Base-by-base conservation (phyloP, 2,888 invertebrate genomes). In the Hyppa rectilinea region DNA sequence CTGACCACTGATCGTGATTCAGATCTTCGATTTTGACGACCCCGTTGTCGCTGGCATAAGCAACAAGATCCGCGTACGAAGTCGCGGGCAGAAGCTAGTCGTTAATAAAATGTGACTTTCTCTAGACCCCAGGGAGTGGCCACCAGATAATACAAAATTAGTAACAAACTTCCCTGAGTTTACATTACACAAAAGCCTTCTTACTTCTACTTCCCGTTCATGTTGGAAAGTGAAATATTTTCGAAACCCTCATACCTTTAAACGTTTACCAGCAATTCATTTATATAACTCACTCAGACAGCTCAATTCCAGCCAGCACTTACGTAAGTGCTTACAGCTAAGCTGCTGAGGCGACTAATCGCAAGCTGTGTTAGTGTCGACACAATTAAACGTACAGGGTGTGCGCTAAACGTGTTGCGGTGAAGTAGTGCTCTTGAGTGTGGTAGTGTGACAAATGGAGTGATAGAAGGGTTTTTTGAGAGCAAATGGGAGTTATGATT, bases 301-400 rank as follows among this genome's bases (percentile, higher is more conserved):
- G 53, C 58, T 70, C 53, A 62, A 38, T 59, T 58, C 61, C n/a
- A 23, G 26, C 49, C 52, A 55, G n/a, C 29, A 17, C 38, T 63
- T 60, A 36, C n/a, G 52, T 50, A 59, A 77, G 60, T 52, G 55
- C 78, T 67, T 49, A 59, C 61, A 53, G 38, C 58, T 68, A 38
- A 76, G 77, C 81, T 68, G 59, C 52, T 63, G 50, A 23, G 38
- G 71, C 55, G 59, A 70, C 55, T 78, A 78, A 78, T 78, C 55
- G 60, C 72, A 36, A 63, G 71, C 72, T 63, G 47, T 49, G 70
- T 47, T 45, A 60, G 49, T 77, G 78, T 58, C 77, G 61, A 69
- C 78, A 62, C 71, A 61, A 82, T 78, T 78, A 82, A 71, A 78
- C 64, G 50, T 71, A 64, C 63, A 43, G 45, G 43, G 14, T 55